Evolutionary conservation across 2,113 vertebrate species (phyloP).

Genomic region (Serinus canaria): DNA sequence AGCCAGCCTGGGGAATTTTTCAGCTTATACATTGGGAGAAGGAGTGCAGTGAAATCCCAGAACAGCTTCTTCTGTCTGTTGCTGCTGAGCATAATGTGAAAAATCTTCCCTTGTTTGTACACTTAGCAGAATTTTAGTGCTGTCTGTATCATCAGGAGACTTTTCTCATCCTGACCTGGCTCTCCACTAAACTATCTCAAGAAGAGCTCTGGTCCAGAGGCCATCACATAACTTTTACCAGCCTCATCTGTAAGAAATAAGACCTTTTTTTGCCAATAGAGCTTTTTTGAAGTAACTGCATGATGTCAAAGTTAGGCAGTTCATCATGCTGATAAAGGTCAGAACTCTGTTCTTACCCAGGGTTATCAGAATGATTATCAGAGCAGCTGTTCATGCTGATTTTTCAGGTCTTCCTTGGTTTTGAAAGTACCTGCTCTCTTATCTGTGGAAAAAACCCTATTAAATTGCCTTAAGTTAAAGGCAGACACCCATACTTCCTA

Average conservation of each 20-base stretch:
- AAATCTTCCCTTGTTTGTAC: neutral
- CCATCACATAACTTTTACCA: neutral
- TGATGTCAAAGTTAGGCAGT: neutral
- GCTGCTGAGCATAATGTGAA: neutral
- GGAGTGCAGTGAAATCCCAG: neutral
- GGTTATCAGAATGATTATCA: neutral
- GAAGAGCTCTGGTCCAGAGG: neutral
- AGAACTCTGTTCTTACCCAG: neutral
- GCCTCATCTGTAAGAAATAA: neutral
- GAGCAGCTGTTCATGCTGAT: neutral
- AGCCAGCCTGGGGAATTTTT: neutral
- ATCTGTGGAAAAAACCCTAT: neutral
- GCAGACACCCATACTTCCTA: neutral
- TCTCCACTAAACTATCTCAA: neutral
- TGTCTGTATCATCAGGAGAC: neutral
- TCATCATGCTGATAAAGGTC: neutral
- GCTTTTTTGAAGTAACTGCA: neutral
- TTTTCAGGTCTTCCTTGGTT: neutral
- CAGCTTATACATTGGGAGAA: neutral
- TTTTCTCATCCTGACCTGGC: neutral
- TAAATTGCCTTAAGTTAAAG: neutral
- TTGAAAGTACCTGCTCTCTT: neutral
- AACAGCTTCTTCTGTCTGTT: neutral
- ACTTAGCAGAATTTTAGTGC: neutral
- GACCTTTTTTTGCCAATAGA: fast-evolving